These are phyloP conservation scores for Cheirogaleus major DNA, from an alignment of 2,797 vertebrate species.

Conservation along the genomic window DNA sequence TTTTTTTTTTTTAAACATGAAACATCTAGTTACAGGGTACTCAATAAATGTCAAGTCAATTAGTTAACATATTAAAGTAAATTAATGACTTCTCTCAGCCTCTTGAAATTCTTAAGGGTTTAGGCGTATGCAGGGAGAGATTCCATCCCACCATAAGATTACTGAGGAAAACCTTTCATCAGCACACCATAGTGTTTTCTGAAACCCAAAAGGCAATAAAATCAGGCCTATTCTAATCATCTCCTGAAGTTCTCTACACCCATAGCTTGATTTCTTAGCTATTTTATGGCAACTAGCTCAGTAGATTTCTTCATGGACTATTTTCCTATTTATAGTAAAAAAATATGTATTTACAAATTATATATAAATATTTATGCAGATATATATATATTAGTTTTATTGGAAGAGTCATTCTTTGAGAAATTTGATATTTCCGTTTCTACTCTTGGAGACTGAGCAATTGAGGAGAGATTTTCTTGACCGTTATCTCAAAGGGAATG, in stretches of 20 bases:
- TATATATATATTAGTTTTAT: not conserved
- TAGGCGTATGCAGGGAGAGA: not conserved
- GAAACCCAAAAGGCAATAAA: not conserved
- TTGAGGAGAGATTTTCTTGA: not conserved
- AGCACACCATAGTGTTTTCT: not conserved
- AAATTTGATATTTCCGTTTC: not conserved
- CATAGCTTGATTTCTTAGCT: not conserved
- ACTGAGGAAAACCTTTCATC: not conserved
- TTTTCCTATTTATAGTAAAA: slow-evolving; percentile 14
- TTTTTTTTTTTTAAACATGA: not conserved
- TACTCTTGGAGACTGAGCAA: not conserved
- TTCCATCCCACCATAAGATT: not conserved
- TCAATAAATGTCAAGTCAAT: slow-evolving; percentile 29
- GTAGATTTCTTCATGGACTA: not conserved
- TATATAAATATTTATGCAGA: not conserved
- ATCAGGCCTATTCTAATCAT: not conserved
- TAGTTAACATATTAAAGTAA: not conserved
- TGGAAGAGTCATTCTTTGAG: not conserved
- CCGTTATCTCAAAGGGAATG: not conserved
- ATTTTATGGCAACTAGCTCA: not conserved
- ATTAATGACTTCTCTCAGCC: not conserved
- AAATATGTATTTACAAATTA: not conserved
- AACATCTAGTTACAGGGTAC: not conserved
- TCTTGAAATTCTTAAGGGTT: slow-evolving; percentile 6
- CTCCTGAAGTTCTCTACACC: not conserved